Percentiles rank a stretch among this genome's conserved stretches.
These are phyloP conservation scores for Lepidocyrtoides sp. DNA, from an alignment of 2,888 invertebrate genomes.

Conservation along the genomic window DNA sequence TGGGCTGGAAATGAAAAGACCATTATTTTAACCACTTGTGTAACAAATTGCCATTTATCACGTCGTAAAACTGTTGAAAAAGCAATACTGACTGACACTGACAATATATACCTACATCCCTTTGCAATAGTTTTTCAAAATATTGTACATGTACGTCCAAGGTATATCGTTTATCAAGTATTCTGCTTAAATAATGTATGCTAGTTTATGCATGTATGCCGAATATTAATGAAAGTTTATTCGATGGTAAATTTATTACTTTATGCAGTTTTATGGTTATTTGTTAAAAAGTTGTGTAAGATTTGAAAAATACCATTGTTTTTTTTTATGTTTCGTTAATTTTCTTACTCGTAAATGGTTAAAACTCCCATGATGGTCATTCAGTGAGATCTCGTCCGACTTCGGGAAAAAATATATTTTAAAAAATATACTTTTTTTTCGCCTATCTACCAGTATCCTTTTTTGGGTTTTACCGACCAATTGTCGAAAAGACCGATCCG, in stretches of 20 bases:
- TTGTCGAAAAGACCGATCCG: neutral
- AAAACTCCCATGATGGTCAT: slow-evolving; percentile 85
- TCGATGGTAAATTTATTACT: slow-evolving; percentile 31
- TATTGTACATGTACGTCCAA: too few relatives aligned
- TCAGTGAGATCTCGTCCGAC: slow-evolving; percentile 61
- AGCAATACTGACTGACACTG: neutral
- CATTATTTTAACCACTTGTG: neutral
- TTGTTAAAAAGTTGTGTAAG: slow-evolving; percentile 1
- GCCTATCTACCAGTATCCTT: neutral
- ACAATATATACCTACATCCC: too few relatives aligned
- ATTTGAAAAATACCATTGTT: slow-evolving; percentile 49
- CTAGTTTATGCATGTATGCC: neutral
- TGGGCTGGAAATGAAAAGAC: slow-evolving; percentile 1
- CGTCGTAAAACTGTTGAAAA: slow-evolving; percentile 27
- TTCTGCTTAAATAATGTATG: neutral
- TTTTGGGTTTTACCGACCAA: neutral
- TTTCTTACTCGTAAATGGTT: slow-evolving; percentile 85
- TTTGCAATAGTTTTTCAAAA: too few relatives aligned
- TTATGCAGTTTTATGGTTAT: slow-evolving; percentile 31
- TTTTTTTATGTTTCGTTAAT: slow-evolving; percentile 51
- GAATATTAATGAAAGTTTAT: slow-evolving; percentile 2
- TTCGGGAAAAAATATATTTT: neutral
- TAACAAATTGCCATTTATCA: slow-evolving; percentile 47
- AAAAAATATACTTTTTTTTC: neutral
- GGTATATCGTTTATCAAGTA: too few relatives aligned